Base-by-base conservation (phyloP, 2,797 vertebrate genomes). In the Protonibea diacanthus region DNA sequence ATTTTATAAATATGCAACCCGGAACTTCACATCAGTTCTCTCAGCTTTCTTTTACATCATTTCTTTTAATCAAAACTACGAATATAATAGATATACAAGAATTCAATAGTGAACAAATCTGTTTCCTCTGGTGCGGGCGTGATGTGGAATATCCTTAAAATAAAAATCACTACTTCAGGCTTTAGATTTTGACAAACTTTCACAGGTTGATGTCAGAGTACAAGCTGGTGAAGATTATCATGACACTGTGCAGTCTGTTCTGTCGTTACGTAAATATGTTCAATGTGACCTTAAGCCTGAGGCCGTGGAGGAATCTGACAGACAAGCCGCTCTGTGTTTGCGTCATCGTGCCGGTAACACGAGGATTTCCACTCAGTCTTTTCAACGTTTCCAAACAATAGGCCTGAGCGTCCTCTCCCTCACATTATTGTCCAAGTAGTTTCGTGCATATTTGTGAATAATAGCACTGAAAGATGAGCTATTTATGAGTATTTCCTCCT, bases 401-500 rank as follows among this genome's bases (percentile, higher is more conserved):
- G 62, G 23, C 13, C 25, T 17, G 11, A 55, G 42, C 14, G 6
- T 11, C 17, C n/a, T 59, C 5, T 12, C 1, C 20, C 4, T 23
- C 27, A 4, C 1, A 3, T 71, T 8, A 17, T 20, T 56, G 76
- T 63, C 53, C 23, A 10, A 10, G n/a, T 9, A 23, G 56, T 71
- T 64, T 66, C 6, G 1, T 17, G 25, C 42, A 17, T 44, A 3
- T 59, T 61, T 81, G 42, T 56, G 42, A 42, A n/a, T 14, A 17
- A 29, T 13, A 2, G 21, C 5, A 1, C 40, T 70, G 60, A 77
- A 67, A 79, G 58, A n/a, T 0, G 5, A 82, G 25, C 72, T 62
- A 40, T 83, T 85, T 63, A 66, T 2, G 11, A 21, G 18, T 0
- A 33, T 51, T 90, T 83, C 76, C 69, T 68, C 67, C 13, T 87